Conservation (phyloP, 1,140 invertebrate species). For the Hydropsyche tenuis region DNA sequence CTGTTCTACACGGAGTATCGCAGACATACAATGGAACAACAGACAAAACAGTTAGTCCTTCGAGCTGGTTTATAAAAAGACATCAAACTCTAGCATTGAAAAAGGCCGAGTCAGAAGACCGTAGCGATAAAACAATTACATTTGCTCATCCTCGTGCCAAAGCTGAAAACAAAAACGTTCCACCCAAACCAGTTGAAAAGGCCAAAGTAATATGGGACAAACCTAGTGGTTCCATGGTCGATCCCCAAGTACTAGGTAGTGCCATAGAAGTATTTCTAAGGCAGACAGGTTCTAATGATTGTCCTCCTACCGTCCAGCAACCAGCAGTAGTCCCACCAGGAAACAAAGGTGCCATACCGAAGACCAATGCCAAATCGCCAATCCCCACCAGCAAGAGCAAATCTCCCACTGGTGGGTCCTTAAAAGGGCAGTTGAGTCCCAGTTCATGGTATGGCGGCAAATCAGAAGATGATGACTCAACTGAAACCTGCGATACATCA, state of each 20-base stretch:
- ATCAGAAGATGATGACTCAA: conserved; percentile 68
- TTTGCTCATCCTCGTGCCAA: conserved; percentile 8
- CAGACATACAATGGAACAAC: conserved; percentile 52
- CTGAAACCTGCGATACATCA: conserved; percentile 74
- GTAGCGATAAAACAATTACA: conserved; percentile 46
- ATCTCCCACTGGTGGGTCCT: conserved; percentile 52
- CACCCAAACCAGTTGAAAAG: conserved; percentile 35
- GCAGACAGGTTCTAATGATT: conserved; percentile 59
- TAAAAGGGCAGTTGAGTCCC: not conserved
- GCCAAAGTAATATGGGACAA: conserved; percentile 74
- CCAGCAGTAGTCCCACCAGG: conserved; percentile 35
- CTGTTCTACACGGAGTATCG: conserved; percentile 68
- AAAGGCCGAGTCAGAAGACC: conserved; percentile 57
- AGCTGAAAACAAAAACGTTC: not conserved
- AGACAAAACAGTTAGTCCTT: conserved; percentile 61
- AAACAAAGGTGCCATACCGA: conserved; percentile 47
- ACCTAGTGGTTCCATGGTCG: conserved; percentile 74
- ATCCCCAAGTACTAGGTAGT: conserved; percentile 77
- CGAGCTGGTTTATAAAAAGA: conserved; percentile 76
- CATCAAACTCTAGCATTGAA: conserved; percentile 75
- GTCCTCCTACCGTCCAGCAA: conserved; percentile 52
- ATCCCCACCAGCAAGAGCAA: conserved; percentile 46
- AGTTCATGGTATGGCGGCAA: conserved; percentile 63
- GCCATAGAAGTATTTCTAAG: conserved; percentile 82
- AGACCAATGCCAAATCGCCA: conserved; percentile 36